Evolutionary conservation across 1,140 invertebrate species (phyloP), one percentile per base, ranked within the genome.

Genomic region (Aphaenogaster rudis): DNA sequence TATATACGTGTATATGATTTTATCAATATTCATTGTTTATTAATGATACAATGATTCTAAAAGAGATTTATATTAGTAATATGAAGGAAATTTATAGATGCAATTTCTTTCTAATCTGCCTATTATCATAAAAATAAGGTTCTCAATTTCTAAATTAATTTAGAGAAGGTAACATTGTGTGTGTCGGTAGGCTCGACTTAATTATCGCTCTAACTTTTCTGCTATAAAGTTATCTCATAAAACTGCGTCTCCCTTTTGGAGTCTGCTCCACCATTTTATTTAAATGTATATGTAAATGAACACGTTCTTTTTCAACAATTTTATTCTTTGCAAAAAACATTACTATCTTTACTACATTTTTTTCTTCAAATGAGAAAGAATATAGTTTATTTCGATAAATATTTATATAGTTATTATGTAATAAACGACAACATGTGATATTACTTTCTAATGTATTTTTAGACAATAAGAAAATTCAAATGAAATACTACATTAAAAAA

Each of bases 81-180:
- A 77, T 15, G 3, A 21, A 39, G 13, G 0, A 77, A 61, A 61
- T 42, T 28, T 7, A 7, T n/a, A 13, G 52, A 42, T 33, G 54
- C 36, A 77, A 61, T 11, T 76, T 76, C 39, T 59, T 39, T 15
- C 21, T 63, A 28, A 78, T 78, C 28, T 61, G 9, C 17, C 21
- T 54, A 5, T 81, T 54, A 39, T 71, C 48, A n/a, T 52, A 52
- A 59, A 21, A 76, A 36, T 67, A 17, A 74, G 9, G 36, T 66
- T 54, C 39, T 88, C 86, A 91, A 93, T 93, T 42, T 91, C 91
- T 91, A 94, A 94, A 94, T 94, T 95, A 94, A 94, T 94, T 94
- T 93, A 90, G 74, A 90, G 92, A 93, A 94, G 94, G 94, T 93
- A 94, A 93, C 80, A 90, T 88, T 82, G 69, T 28, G 28, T 28